These are phyloP conservation scores for Athene noctua DNA, from an alignment of 2,113 vertebrate genomes.

Conservation along the genomic window DNA sequence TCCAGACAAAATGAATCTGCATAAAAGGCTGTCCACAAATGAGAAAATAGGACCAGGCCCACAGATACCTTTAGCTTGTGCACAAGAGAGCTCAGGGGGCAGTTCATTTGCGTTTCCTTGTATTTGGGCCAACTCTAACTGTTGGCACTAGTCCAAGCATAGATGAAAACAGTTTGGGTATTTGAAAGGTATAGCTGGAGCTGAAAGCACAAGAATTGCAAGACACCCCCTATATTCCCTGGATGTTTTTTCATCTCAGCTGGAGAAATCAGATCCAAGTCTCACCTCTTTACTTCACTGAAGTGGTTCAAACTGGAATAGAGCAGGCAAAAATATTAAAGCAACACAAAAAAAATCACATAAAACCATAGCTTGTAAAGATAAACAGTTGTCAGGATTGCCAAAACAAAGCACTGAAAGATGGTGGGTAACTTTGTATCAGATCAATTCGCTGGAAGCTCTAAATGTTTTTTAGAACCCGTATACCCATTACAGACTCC, in stretches of 20 bases:
- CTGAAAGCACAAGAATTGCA: not conserved
- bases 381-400: not conserved
- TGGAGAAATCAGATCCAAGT: not conserved
- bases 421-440: not conserved
- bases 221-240: not conserved
- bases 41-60: not conserved
- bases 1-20: not conserved
- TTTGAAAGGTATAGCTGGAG: not conserved
- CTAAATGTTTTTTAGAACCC: not conserved
- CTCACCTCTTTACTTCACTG: not conserved
- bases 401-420: not conserved
- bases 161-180: slow-evolving; percentile 9
- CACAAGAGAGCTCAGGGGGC: not conserved
- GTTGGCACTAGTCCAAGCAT: not conserved
- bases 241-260: not conserved
- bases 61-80: not conserved
- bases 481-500: not conserved
- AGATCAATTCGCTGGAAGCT: not conserved
- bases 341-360: not conserved
- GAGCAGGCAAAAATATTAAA: not conserved
- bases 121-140: not conserved
- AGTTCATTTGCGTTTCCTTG: not conserved
- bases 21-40: not conserved
- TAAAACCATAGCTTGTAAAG: not conserved
- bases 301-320: not conserved